phyloP scores from a whole-genome alignment of 1,140 invertebrate genomes.

The Pomphorhynchus laevis region DNA sequence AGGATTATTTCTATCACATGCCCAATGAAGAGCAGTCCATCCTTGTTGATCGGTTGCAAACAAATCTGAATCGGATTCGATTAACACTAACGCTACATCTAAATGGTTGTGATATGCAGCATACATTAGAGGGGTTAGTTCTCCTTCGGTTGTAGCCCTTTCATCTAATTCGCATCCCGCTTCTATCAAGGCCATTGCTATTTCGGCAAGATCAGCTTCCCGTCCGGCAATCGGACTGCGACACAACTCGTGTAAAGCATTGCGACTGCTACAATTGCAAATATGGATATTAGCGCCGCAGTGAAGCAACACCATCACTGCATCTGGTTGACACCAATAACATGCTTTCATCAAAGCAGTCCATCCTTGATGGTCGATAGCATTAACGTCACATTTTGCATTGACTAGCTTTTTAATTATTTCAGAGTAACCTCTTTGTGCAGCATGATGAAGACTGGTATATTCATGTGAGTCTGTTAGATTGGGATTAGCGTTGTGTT shows the following conservation, averaged over 20 bases:
- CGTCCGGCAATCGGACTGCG: slow-evolving; percentile 13
- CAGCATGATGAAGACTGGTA: slow-evolving; percentile 19
- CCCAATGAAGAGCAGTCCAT: slow-evolving; percentile 21
- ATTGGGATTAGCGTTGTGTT: slow-evolving; percentile 3
- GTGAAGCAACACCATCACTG: slow-evolving; percentile 15
- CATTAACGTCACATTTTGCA: slow-evolving; percentile 17
- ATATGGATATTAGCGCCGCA: slow-evolving; percentile 15
- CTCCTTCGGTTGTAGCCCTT: slow-evolving; percentile 12
- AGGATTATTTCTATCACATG: slow-evolving; percentile 16
- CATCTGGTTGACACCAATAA: slow-evolving; percentile 17
- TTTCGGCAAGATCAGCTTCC: slow-evolving; percentile 14
- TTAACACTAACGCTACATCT: slow-evolving; percentile 16
- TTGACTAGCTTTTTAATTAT: slow-evolving; percentile 17
- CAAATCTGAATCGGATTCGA: slow-evolving; percentile 16
- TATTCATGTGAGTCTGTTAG: slow-evolving; percentile 12
- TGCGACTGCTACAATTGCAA: slow-evolving; percentile 17
- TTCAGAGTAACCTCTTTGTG: slow-evolving; percentile 19
- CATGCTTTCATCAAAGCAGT: slow-evolving; percentile 18
- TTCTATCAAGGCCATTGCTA: slow-evolving; percentile 15
- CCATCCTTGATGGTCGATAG: slow-evolving; percentile 18
- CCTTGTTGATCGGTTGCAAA: slow-evolving; percentile 17
- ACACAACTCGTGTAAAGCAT: slow-evolving; percentile 17
- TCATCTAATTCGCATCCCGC: slow-evolving; percentile 17
- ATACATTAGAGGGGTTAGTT: slow-evolving; percentile 16
- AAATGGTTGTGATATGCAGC: slow-evolving; percentile 20